A percentile compares a stretch with the other conserved stretches of the same genome.
phyloP scores from a whole-genome alignment of 2,888 invertebrate genomes.

The Frankliniella intonsa region DNA sequence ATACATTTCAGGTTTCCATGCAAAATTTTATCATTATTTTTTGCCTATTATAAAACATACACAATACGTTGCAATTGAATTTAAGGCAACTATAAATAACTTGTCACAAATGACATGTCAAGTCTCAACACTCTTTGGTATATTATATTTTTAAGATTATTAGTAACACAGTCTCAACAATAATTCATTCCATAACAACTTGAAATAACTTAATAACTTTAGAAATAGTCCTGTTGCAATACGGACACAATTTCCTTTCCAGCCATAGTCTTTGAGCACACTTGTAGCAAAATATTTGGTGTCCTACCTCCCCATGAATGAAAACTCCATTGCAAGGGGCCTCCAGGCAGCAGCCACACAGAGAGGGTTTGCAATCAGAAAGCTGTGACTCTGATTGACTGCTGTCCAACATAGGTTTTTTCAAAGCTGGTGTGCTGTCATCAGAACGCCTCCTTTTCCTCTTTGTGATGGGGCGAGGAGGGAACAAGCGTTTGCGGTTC shows the following conservation, averaged over 20 bases:
- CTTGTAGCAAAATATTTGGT: not conserved
- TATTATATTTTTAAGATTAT: no score
- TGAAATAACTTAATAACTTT: not conserved
- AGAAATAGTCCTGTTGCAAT: not conserved
- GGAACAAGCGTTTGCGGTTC: not conserved
- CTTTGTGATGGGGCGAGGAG: not conserved
- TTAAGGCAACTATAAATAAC: not conserved
- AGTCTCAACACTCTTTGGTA: no score
- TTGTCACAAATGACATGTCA: not conserved
- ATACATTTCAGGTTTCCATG: no score
- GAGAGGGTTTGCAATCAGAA: not conserved
- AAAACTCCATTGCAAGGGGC: not conserved
- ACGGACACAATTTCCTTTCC: not conserved
- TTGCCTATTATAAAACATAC: no score
- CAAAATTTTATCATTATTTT: no score
- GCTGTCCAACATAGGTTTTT: not conserved
- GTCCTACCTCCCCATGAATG: not conserved
- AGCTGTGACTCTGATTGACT: not conserved
- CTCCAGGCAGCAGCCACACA: not conserved
- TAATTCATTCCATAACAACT: not conserved
- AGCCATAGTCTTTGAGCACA: not conserved
- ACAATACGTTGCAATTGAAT: no score
- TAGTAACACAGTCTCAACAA: not conserved
- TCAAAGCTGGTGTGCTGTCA: not conserved
- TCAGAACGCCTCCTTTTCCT: not conserved